phyloP scores from a whole-genome alignment of 2,888 invertebrate genomes.

The Lepetodrilus schrolli region DNA sequence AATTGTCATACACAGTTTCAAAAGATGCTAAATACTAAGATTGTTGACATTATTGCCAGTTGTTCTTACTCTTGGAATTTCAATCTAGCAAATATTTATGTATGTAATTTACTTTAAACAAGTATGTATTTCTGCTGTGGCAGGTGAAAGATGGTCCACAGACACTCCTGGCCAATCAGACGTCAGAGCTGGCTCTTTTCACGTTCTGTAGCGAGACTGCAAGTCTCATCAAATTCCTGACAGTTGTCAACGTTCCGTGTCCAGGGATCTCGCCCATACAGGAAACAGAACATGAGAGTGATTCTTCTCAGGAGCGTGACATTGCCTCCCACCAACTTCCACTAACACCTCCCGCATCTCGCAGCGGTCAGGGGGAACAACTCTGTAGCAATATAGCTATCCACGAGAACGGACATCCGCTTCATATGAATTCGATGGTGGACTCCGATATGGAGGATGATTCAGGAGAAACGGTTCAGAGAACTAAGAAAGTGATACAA shows the following conservation, averaged over 20 bases:
- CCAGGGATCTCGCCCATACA: neutral
- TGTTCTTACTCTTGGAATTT: too few species aligned
- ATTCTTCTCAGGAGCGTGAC: neutral
- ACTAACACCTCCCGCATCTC: neutral
- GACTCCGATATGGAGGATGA: constrained; percentile 25
- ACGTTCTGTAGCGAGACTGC: constrained; percentile 64
- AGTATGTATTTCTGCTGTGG: neutral
- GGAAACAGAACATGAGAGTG: neutral
- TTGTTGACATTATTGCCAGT: too few species aligned
- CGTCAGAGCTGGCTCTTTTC: constrained; percentile 44
- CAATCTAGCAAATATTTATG: too few species aligned
- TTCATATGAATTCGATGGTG: neutral
- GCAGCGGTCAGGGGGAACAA: neutral
- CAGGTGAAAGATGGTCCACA: constrained; percentile 5
- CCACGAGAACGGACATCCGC: neutral
- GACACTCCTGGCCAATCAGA: neutral
- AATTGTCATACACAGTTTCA: too few species aligned
- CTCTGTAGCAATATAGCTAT: neutral
- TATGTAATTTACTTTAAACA: neutral
- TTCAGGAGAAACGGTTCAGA: neutral
- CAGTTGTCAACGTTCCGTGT: constrained; percentile 46
- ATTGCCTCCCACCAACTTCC: neutral
- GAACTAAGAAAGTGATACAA: neutral
- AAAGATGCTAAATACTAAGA: too few species aligned
- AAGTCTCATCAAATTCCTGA: constrained; percentile 61